Base-by-base conservation (phyloP, 2,888 invertebrate species). In the Falcaria lacertinaria region DNA sequence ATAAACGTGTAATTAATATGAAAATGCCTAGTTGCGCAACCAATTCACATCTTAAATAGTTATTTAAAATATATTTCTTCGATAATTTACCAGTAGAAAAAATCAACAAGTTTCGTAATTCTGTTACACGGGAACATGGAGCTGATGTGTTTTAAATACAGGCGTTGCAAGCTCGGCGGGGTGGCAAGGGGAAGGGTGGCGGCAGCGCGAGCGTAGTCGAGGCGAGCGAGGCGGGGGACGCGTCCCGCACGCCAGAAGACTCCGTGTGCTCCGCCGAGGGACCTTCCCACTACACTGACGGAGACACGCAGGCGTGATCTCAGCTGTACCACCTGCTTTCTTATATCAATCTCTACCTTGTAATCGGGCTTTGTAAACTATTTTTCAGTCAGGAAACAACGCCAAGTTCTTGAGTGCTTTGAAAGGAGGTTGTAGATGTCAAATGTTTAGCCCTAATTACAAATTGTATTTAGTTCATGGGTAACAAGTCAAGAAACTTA, bases 201-300 rank as follows among this genome's bases (percentile, higher is more conserved):
- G 78, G 80, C 54, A 68, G 69, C 50, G 64, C 78, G 0, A 91
- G 91, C 71, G 92, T 89, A 55, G 90, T 91, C 54, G 93, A 93
- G 74, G 91, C 92, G 44, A 93, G 93, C 53, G 94, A 94, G 78
- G 93, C 77, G 0, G 86, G 93, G 14, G 96, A 96, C 82, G 93
- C 94, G 41, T 96, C 96, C 15, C 92, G 95, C 54, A 96, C 96
- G 14, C 96, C 96, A 8, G 97, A 97, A 80, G 97, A 97, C 83
- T 96, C 96, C 1, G 95, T 96, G 34, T 97, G 96, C 83, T 96
- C 96, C 64, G 94, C 92, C 56, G 97, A 97, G 82, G 97, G 96
- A 2, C 94, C 95, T 47, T 93, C 93, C 51, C 93, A 91, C 64
- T 90, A 91, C 71, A 92, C 92, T 34, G 91, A 91, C 56, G 92